Evolutionary conservation across 2,797 vertebrate genomes (phyloP).

Genomic region (Lepus oiostolus): DNA sequence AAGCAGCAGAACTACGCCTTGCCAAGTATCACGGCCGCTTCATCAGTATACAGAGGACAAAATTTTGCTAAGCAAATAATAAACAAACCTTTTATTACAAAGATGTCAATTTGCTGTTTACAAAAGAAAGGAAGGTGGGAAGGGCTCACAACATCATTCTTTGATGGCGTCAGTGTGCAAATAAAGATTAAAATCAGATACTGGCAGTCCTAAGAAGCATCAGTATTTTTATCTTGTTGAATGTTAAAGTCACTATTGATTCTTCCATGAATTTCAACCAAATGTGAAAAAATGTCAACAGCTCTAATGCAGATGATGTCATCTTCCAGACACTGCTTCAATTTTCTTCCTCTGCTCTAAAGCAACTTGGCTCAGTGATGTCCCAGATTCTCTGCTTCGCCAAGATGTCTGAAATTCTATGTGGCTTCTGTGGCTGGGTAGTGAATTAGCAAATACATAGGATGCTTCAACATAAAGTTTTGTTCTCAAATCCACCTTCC

Average conservation of each 20-base stretch:
- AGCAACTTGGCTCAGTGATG: not conserved
- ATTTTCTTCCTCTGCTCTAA: constrained; percentile 11
- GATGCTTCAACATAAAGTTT: not conserved
- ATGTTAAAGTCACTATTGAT: constrained; percentile 4
- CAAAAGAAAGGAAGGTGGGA: not conserved
- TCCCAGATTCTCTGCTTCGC: not conserved
- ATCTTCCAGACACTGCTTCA: not conserved
- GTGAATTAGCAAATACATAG: not conserved
- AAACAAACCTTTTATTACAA: constrained; percentile 17
- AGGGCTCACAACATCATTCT: not conserved
- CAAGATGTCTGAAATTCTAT: not conserved
- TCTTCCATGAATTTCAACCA: constrained; percentile 1
- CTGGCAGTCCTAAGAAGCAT: not conserved
- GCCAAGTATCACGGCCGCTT: not conserved
- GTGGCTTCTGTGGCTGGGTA: not conserved
- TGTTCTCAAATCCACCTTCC: constrained; percentile 20
- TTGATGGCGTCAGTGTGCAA: constrained; percentile 13
- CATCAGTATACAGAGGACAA: not conserved
- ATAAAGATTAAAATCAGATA: constrained; percentile 62
- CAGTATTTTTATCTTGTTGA: constrained; percentile 56
- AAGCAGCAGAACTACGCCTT: not conserved
- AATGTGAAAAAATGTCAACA: not conserved
- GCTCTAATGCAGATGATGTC: not conserved
- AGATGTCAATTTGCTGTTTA: constrained; percentile 25
- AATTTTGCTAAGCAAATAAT: not conserved